A percentile compares a stretch with the other conserved stretches of the same genome.
Conservation (phyloP, 2,113 vertebrate species). For the Rhineura floridana region DNA sequence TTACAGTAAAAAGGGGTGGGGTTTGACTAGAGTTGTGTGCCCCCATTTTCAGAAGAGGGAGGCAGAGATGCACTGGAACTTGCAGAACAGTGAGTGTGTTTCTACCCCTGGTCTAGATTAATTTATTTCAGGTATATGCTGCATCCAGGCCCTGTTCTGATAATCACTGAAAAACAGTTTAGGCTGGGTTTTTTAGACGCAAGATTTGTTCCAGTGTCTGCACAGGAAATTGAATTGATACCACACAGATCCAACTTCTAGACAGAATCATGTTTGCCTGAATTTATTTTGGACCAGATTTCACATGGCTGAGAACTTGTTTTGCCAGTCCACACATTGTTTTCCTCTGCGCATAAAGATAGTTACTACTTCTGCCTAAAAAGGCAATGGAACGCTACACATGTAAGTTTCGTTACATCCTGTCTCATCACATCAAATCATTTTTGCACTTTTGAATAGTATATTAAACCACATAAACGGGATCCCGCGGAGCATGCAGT, state of each 20-base stretch:
- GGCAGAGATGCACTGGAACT: no score
- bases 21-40: no score
- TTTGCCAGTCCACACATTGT: neutral
- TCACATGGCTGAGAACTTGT: neutral
- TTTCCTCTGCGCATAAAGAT: neutral
- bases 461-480: neutral
- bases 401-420: neutral
- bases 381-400: no score
- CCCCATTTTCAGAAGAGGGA: no score
- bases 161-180: neutral
- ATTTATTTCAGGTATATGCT: neutral
- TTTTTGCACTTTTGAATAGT: no score
- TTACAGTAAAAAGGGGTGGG: no score
- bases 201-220: neutral
- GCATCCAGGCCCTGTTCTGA: neutral
- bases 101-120: neutral
- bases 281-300: neutral
- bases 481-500: neutral
- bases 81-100: no score
- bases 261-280: neutral
- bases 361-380: neutral
- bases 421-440: neutral
- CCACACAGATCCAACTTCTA: neutral
- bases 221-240: neutral
- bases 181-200: neutral